phyloP scores from a whole-genome alignment of 2,888 invertebrate genomes.

The Lycia hirtaria region DNA sequence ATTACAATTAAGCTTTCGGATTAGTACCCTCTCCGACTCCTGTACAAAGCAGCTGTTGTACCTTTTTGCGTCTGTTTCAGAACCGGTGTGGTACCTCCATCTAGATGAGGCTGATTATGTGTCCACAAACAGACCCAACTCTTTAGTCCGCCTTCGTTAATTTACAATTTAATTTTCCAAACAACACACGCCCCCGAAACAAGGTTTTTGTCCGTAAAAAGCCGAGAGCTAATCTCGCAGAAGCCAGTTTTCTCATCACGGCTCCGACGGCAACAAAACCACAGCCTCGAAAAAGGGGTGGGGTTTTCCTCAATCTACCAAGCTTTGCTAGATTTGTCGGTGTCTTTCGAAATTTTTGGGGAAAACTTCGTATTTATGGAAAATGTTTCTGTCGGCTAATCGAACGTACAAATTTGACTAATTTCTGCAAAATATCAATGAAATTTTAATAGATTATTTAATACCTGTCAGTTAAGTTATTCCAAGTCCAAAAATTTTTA shows the following conservation, averaged over 20 bases:
- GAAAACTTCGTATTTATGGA: neutral
- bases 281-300: slow-evolving; percentile 16
- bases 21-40: too few species aligned
- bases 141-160: neutral
- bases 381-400: neutral
- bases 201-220: slow-evolving; percentile 11
- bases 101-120: neutral
- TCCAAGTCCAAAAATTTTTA: too few species aligned
- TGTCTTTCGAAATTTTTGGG: neutral
- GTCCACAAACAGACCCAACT: neutral
- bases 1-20: too few species aligned
- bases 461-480: too few species aligned
- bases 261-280: slow-evolving; percentile 19
- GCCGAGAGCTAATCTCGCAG: slow-evolving; percentile 17
- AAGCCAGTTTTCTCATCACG: slow-evolving; percentile 19
- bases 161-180: slow-evolving; percentile 6
- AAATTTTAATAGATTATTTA: too few species aligned
- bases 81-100: neutral
- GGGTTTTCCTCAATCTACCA: slow-evolving; percentile 24
- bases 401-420: too few species aligned
- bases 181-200: neutral
- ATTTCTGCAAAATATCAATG: too few species aligned
- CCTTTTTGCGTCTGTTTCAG: neutral
- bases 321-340: neutral
- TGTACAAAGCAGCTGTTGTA: neutral